Base-by-base conservation (phyloP, 1,140 invertebrate species). In the Vanessa tameamea region DNA sequence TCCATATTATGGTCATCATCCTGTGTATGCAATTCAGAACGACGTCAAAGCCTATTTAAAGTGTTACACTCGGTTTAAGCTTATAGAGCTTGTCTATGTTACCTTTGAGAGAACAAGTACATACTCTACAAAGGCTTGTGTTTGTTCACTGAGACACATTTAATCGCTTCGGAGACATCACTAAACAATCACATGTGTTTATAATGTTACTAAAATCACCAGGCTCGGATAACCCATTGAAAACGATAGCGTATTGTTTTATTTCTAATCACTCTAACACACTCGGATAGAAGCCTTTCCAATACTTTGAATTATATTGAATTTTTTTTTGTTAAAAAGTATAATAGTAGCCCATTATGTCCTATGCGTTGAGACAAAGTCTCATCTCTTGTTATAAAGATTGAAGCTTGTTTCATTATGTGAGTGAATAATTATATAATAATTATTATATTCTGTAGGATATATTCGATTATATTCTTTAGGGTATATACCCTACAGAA, bases 61-160 rank as follows among this genome's bases (percentile, higher is more conserved):
- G 57, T 23, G 12, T 61, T 37, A 61, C 23, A 61, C 26, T 16
- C 31, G 7, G 57, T 31, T 61, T 15, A 61, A 61, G 31, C 57
- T 61, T 37, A 61, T 37, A 37, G 26, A 14, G 57, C 57, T 61
- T 61, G 31, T 61, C 31, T 61, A 61, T 31, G 53, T 23, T 57
- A 57, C 53, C 53, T 57, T 57, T 57, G 53, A 57, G 53, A 57
- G 53, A 57, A 57, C 53, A 55, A 55, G 23, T 57, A 57, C 53
- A 23, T 57, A 57, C 53, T 20, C 53, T 23, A 23, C 53, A 57
- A 61, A 61, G 57, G 23, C 23, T 23, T 37, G 26, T 37, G 57
- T 61, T 37, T 61, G 23, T 37, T 61, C 57, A 12, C 26, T 16
- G 57, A 61, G 23, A 61, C 31, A 61, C 57, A 23, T 61, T 61